These are phyloP conservation scores for Holcopasites calliopsidis DNA, from an alignment of 1,140 invertebrate genomes.

Conservation along the genomic window DNA sequence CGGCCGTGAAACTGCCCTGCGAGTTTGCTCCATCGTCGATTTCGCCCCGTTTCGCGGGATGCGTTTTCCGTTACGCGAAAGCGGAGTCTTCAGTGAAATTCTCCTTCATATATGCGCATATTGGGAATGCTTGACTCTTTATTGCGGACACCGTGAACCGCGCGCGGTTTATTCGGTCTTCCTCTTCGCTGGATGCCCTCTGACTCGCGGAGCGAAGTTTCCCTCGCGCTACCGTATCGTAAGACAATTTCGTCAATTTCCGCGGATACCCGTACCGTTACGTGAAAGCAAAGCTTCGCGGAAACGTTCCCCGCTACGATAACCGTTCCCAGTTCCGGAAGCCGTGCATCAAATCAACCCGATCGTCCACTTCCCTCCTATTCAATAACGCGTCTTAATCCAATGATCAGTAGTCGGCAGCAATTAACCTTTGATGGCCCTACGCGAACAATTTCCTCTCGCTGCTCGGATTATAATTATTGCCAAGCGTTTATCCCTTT, in stretches of 20 bases:
- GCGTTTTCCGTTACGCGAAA: slow-evolving; percentile 36
- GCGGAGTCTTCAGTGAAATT: not conserved
- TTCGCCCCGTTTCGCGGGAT: slow-evolving; percentile 28
- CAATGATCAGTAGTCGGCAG: not conserved
- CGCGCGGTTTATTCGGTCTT: not conserved
- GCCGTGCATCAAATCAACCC: not conserved
- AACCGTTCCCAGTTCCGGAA: slow-evolving; percentile 1
- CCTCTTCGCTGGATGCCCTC: too few relatives aligned
- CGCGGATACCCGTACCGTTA: slow-evolving; percentile 45
- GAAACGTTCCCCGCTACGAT: slow-evolving; percentile 23
- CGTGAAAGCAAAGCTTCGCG: slow-evolving; percentile 14
- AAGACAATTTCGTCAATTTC: slow-evolving; percentile 51
- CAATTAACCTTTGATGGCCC: not conserved
- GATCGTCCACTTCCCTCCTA: not conserved
- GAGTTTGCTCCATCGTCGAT: slow-evolving; percentile 18
- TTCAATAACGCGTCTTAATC: not conserved
- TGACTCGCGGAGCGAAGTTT: slow-evolving; percentile 22
- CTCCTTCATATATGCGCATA: not conserved
- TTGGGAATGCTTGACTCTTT: too few relatives aligned
- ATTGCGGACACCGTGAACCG: too few relatives aligned
- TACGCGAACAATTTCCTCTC: not conserved
- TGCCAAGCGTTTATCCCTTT: too few relatives aligned
- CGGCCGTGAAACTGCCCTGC: slow-evolving; percentile 18
- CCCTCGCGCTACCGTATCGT: not conserved
- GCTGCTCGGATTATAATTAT: too few relatives aligned